Percentiles rank a stretch among this genome's conserved stretches.
These are phyloP conservation scores for Lumbricus terrestris DNA, from an alignment of 2,888 invertebrate genomes.

Conservation along the genomic window DNA sequence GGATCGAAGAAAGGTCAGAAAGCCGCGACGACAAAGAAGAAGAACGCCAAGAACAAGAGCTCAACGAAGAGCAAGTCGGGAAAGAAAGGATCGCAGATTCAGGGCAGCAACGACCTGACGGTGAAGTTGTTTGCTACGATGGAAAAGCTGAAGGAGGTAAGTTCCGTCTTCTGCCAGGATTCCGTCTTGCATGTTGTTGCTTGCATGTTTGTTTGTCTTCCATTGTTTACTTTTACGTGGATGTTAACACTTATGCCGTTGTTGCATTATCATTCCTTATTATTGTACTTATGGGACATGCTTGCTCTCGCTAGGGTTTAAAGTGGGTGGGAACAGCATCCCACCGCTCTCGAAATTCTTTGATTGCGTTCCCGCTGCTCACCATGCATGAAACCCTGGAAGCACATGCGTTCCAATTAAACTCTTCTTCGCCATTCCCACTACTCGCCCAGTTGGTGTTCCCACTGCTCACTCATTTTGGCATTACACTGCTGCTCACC, in stretches of 20 bases:
- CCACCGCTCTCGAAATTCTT: no score
- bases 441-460: no score
- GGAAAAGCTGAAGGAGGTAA: slow-evolving; percentile 96
- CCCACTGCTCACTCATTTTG: no score
- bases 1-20: slow-evolving; percentile 84
- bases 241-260: no score
- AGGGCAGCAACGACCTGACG: slow-evolving; percentile 80
- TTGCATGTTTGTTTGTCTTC: neutral
- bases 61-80: slow-evolving; percentile 72
- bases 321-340: no score
- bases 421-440: no score
- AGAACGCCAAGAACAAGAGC: slow-evolving; percentile 88
- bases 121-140: slow-evolving; percentile 96
- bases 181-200: neutral
- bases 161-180: neutral
- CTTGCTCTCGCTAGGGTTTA: no score
- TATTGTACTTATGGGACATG: no score
- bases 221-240: neutral
- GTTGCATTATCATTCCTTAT: neutral
- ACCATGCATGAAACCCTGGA: no score
- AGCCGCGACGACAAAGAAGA: slow-evolving; percentile 74
- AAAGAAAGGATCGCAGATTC: slow-evolving; percentile 91
- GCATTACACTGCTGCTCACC: no score
- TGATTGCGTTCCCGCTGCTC: no score
- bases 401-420: no score